Evolutionary conservation across 2,113 vertebrate species (phyloP), one percentile per base, ranked within the genome.

Genomic region (Xenopus borealis): DNA sequence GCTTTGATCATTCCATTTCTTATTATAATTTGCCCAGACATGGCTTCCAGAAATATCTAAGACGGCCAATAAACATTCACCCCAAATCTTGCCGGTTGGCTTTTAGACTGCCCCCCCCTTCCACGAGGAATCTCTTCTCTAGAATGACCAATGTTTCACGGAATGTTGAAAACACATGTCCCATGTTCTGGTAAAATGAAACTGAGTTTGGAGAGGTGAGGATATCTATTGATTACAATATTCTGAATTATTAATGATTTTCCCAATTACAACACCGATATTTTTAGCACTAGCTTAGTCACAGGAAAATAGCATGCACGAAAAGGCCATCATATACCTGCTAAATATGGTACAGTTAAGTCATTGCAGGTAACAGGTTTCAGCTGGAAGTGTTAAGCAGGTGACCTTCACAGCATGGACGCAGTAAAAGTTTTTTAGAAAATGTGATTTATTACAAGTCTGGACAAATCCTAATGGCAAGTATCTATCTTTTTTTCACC

Each of bases 191-290:
- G 62, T 67, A 50, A 14, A 67, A 45, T 62, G 17, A 50, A 17
- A 5, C 44, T 18, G 52, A 30, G 65, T 53, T 52, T 23, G 66
- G 66, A 61, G 27, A 69, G 58, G 44, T 33, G 18, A 75, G 65
- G 72, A 75, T 50, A 75, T 75, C 72, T 75, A 75, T 75, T 53
- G 72, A 75, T 69, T 53, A 75, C 18, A 66, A 75, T 62, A 69
- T 62, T 33, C 20, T 75, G 65, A 62, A 75, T 75, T 75, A 75
- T 75, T 75, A 75, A 75, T 75, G 46, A 69, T 62, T 62, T 62
- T 75, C 64, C 72, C 66, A 75, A 69, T 69, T 62, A 75, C 72
- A 62, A 45, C 65, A 69, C n/a, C n/a, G 14, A 57, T 75, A 75
- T 75, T 75, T 75, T 62, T 75, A 75, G 64, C 47, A 16, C 44